Evolutionary conservation across 1,140 invertebrate genomes (phyloP), one percentile per base, ranked within the genome.

Genomic region (Ostrea edulis): DNA sequence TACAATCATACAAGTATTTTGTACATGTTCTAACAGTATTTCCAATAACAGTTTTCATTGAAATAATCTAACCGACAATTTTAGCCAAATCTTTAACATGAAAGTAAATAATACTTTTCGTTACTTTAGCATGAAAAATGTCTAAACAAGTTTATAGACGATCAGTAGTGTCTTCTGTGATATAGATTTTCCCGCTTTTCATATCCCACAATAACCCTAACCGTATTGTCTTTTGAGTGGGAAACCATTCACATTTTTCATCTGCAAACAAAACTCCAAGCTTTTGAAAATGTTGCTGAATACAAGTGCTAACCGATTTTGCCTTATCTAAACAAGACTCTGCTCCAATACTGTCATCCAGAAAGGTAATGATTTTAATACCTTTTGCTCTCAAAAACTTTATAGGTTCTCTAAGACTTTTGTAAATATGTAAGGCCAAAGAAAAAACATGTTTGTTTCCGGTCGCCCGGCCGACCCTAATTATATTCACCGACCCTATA

Each of bases 331-430:
- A 62, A 82, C 55, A 53, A 12, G 29, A 11, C 22, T 52, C 77
- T 17, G 51, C 89, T 20, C 86, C 85, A 35, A 90, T 44, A 58
- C 84, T 81, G 52, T 88, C 89, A 85, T 90, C 85, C 62, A 88
- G 84, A 88, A 85, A 90, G 44, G 86, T 86, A 52, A 90, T 86
- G 17, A 88, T 82, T 35, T 25, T 55, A 17, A 84, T 11, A 20
- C 85, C 58, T 51, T 86, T 44, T 44, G 44, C 53, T 82, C 89
- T 62, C 86, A 86, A 87, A 65, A 62, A 65, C 20, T 86, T 86
- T 53, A 54, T 12, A 8, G 53, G 53, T 54, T 54, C 53, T 54
- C 53, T 54, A 54, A 54, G n/a, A n/a, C n/a, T n/a, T n/a, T n/a
- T n/a, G n/a, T n/a, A n/a, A n/a, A n/a, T n/a, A n/a, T n/a, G n/a